Evolutionary conservation across 2,888 invertebrate genomes (phyloP).

Genomic region (Nymphalis c-album): DNA sequence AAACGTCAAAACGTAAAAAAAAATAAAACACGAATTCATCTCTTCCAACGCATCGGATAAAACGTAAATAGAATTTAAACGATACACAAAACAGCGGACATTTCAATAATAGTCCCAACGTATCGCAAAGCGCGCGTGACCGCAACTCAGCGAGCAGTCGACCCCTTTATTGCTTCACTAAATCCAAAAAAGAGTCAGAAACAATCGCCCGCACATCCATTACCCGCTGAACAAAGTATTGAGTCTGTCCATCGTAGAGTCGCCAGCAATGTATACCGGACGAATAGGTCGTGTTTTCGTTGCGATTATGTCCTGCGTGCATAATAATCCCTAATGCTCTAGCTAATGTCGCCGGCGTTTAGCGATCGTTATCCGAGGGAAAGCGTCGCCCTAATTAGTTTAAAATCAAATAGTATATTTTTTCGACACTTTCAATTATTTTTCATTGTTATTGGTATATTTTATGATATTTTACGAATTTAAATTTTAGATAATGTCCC

Average conservation of each 20-base stretch:
- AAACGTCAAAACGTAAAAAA: background rate
- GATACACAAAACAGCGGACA: constrained; percentile 33
- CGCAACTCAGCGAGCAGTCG: constrained; percentile 45
- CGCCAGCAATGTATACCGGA: constrained; percentile 33
- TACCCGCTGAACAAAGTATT: constrained; percentile 4
- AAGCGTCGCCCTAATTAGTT: constrained; percentile 62
- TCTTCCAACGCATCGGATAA: constrained; percentile 3
- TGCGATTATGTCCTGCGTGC: constrained; percentile 25
- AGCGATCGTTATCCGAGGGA: constrained; percentile 54
- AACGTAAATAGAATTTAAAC: constrained; percentile 24
- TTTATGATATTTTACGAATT: constrained; percentile 11
- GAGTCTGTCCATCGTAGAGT: background rate
- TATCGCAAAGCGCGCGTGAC: constrained; percentile 55
- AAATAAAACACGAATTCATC: background rate
- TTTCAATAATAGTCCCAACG: constrained; percentile 51
- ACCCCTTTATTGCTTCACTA: constrained; percentile 23
- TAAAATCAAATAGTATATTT: constrained; percentile 65
- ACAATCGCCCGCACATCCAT: constrained; percentile 15
- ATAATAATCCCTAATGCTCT: constrained; percentile 37
- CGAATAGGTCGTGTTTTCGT: constrained; percentile 16
- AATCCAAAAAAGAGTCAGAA: background rate
- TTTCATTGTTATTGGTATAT: constrained; percentile 43
- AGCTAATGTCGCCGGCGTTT: constrained; percentile 44
- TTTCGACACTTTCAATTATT: constrained; percentile 59
- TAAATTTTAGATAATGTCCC: no score